Percentiles rank a stretch among this genome's conserved stretches.
These are phyloP conservation scores for Nudaria mundana DNA, from an alignment of 2,888 invertebrate genomes.

Conservation along the genomic window DNA sequence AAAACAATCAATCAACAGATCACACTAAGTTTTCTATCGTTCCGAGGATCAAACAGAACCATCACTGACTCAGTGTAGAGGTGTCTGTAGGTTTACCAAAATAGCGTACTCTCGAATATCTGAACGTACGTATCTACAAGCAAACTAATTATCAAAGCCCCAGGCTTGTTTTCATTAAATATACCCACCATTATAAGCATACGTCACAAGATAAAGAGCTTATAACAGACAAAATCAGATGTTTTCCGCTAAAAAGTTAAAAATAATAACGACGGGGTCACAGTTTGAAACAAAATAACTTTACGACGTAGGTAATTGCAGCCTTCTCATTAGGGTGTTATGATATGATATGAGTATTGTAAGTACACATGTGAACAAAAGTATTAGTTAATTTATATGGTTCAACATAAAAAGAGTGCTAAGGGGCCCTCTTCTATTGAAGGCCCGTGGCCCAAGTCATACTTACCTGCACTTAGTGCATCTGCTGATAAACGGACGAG, in stretches of 20 bases:
- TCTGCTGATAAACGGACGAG: no score
- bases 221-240: slow-evolving; percentile 14
- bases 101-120: background rate
- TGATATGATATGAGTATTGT: slow-evolving; percentile 27
- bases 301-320: slow-evolving; percentile 38
- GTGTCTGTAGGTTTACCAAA: no score
- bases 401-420: no score
- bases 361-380: slow-evolving; percentile 14
- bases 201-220: slow-evolving; percentile 16
- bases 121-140: background rate
- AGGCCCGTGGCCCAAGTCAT: no score
- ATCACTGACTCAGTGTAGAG: no score
- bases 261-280: slow-evolving; percentile 32
- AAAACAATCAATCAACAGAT: no score
- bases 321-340: slow-evolving; percentile 41
- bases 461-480: no score
- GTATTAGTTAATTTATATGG: slow-evolving; percentile 5
- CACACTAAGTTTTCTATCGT: no score
- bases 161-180: slow-evolving; percentile 7
- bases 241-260: slow-evolving; percentile 26
- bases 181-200: slow-evolving; percentile 21
- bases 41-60: no score
- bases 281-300: slow-evolving; percentile 37
- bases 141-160: background rate
- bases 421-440: no score